phyloP scores from a whole-genome alignment of 2,113 vertebrate species.

The Athene noctua region DNA sequence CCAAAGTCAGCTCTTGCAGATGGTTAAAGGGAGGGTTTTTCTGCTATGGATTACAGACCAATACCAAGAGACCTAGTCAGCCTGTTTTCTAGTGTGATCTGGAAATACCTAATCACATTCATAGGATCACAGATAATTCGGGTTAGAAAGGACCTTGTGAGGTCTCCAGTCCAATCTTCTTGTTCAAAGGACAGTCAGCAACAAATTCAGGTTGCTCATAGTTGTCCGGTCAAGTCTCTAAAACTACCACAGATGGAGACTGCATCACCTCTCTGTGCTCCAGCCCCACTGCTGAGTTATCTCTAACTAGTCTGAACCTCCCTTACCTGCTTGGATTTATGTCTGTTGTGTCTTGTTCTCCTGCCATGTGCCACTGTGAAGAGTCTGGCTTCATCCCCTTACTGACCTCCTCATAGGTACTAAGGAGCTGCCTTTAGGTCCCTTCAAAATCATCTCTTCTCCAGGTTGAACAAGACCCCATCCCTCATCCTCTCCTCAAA shows the following conservation, averaged over 20 bases:
- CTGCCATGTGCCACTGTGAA: not conserved
- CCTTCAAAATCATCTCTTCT: not conserved
- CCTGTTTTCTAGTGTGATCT: not conserved
- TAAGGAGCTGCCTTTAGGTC: not conserved
- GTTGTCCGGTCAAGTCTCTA: not conserved
- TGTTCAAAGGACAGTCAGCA: not conserved
- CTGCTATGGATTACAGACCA: not conserved
- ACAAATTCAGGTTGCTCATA: not conserved
- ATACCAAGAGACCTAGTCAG: not conserved
- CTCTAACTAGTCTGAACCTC: not conserved
- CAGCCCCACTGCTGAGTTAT: not conserved
- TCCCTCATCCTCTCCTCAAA: not conserved
- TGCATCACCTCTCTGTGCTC: not conserved
- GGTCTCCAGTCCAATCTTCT: not conserved
- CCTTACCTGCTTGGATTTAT: not conserved
- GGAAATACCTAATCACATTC: not conserved
- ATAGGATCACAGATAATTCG: not conserved
- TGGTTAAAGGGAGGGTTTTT: not conserved
- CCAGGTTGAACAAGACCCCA: not conserved
- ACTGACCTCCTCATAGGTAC: not conserved
- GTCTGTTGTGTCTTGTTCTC: not conserved
- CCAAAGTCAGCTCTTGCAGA: not conserved
- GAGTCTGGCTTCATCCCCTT: not conserved
- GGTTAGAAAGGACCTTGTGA: not conserved
- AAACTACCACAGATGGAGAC: not conserved